These are phyloP conservation scores for Brachylomia viminalis DNA, from an alignment of 2,888 invertebrate genomes.

Conservation along the genomic window DNA sequence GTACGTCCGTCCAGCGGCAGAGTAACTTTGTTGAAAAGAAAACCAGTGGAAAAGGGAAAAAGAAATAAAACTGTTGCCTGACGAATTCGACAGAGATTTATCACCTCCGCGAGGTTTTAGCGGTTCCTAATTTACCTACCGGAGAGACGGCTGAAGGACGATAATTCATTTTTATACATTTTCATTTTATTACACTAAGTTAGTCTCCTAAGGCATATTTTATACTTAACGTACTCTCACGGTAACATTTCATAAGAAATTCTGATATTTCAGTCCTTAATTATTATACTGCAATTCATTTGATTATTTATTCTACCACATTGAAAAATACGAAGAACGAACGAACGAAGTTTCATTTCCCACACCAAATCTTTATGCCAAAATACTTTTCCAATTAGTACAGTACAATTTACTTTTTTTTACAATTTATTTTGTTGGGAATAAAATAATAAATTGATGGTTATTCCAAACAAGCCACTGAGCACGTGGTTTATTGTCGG, in stretches of 20 bases:
- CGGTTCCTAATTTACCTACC: slow-evolving; percentile 81
- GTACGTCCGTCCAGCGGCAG: slow-evolving; percentile 65
- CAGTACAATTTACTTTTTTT: slow-evolving; percentile 30
- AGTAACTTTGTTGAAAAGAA: slow-evolving; percentile 81
- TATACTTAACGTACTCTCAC: slow-evolving; percentile 21
- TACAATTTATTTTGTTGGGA: slow-evolving; percentile 23
- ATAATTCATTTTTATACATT: slow-evolving; percentile 74
- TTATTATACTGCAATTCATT: slow-evolving; percentile 11
- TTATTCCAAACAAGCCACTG: slow-evolving; percentile 71
- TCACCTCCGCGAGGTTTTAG: slow-evolving; percentile 81
- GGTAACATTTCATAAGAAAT: slow-evolving; percentile 27
- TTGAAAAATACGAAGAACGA: slow-evolving; percentile 8
- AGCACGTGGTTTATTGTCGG: slow-evolving; percentile 74
- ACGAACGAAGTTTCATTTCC: slow-evolving; percentile 5
- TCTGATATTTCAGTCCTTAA: slow-evolving; percentile 12
- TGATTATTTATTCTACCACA: slow-evolving; percentile 5
- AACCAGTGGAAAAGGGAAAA: slow-evolving; percentile 75
- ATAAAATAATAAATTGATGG: slow-evolving; percentile 58
- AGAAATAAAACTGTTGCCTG: slow-evolving; percentile 84
- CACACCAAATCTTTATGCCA: slow-evolving; percentile 6
- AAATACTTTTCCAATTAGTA: slow-evolving; percentile 19
- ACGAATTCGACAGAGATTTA: slow-evolving; percentile 87
- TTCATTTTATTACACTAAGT: slow-evolving; percentile 64
- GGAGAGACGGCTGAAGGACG: slow-evolving; percentile 69
- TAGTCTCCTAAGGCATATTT: slow-evolving; percentile 49